Evolutionary conservation across 2,797 vertebrate species (phyloP).

Genomic region (Arctocebus calabarensis): DNA sequence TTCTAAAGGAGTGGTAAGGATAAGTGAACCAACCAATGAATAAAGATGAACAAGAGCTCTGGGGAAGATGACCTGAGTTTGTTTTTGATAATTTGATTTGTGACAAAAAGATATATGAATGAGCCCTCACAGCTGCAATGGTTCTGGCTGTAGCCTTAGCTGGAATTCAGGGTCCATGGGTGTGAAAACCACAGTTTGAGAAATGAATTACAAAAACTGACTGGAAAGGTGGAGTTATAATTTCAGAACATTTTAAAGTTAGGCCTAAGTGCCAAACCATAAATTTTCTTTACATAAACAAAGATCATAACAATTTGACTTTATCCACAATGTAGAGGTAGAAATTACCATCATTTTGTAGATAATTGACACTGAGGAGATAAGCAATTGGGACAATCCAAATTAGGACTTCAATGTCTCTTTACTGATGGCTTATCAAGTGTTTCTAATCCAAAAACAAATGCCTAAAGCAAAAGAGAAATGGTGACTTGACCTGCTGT

Average conservation of each 20-base stretch:
- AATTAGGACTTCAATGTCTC: neutral
- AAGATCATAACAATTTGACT: neutral
- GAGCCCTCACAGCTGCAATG: neutral
- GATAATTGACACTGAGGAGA: neutral
- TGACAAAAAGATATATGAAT: neutral
- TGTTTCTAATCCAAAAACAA: neutral
- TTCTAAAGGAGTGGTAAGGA: neutral
- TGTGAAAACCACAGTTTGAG: neutral
- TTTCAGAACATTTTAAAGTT: neutral
- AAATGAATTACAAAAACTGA: neutral
- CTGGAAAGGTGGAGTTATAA: too few relatives aligned
- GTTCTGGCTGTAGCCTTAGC: neutral
- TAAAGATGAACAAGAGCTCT: neutral
- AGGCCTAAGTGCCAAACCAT: neutral
- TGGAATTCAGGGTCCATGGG: neutral
- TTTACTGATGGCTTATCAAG: neutral
- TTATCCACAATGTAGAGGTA: neutral
- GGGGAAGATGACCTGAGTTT: neutral
- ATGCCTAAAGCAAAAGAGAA: neutral
- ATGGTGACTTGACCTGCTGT: neutral
- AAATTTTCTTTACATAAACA: neutral
- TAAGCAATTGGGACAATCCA: neutral
- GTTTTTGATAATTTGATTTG: neutral
- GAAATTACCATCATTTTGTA: neutral
- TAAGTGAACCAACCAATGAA: neutral